Base-by-base conservation (phyloP, 2,113 vertebrate species). In the Pristiophorus japonicus region DNA sequence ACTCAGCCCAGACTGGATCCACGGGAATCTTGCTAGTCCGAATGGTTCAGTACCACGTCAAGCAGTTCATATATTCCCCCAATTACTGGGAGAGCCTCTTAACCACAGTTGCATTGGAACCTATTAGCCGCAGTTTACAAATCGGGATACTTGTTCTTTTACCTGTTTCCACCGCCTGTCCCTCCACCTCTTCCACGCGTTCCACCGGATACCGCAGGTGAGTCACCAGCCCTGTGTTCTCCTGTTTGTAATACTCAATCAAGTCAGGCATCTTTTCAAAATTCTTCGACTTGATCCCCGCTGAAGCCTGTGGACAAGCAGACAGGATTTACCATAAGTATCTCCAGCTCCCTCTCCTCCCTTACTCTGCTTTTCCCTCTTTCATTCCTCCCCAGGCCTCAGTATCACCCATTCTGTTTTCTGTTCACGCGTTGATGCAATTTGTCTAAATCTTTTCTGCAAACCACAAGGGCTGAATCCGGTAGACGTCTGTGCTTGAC, bases 181-280 rank as follows among this genome's bases (percentile, higher is more conserved):
- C 96, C 0, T 96, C 67, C 24, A 98, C 97, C 59, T 98, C 99
- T 95, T 99, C 99, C 96, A 99, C 99, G 95, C 97, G 97, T 0
- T 97, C 98, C 96, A 99, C 98, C 0, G 98, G 97, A 75, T 98
- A 98, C 96, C 98, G 99, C 96, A 99, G 98, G 78, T 99, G 98
- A 96, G 99, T 99, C 66, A 99, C 97, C 96, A 99, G 97, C 0
- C 99, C 99, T 98, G 99, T 98, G 97, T 99, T 99, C 96, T 98
- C 98, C 95, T 98, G 98, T 97, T 97, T 98, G 96, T 99, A 99
- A 12, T 98, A 98, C n/a, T 99, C 98, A 96, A 99, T 99, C 96
- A 99, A 97, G 94, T 99, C 99, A 63, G 98, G 97, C 96, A 99
- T 96, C 96, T 97, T 97, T 11, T 98, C 96, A 84, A 99, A 99